phyloP scores from a whole-genome alignment of 2,888 invertebrate genomes.

The Drosophila nr. fundita region DNA sequence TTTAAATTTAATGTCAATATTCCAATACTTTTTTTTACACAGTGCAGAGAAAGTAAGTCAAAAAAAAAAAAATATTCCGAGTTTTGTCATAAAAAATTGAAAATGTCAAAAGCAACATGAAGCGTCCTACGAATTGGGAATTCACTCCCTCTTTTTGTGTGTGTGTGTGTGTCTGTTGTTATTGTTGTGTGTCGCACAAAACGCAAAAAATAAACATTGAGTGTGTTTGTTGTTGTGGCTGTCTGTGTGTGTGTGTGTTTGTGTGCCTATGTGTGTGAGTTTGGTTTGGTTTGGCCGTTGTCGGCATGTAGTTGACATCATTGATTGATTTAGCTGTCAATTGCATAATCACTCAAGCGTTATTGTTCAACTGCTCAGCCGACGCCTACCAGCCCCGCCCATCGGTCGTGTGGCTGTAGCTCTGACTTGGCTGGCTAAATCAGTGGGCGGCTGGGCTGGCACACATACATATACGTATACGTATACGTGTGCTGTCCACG shows the following conservation, averaged over 20 bases:
- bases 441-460: conserved; percentile 20
- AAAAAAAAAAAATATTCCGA: conserved; percentile 55
- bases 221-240: conserved; percentile 41
- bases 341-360: conserved; percentile 83
- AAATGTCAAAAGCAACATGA: conserved; percentile 78
- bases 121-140: conserved; percentile 50
- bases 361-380: conserved; percentile 79
- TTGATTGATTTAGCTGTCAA: conserved; percentile 85
- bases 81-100: conserved; percentile 79
- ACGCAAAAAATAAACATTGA: conserved; percentile 54
- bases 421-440: conserved; percentile 60
- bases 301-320: conserved; percentile 82
- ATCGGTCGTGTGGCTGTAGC: conserved; percentile 8
- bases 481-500: conserved; percentile 50
- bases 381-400: conserved; percentile 43
- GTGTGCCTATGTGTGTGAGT: conserved; percentile 30
- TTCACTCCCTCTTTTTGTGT: conserved; percentile 12
- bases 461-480: conserved; percentile 4
- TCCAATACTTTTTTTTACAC: background rate
- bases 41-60: conserved; percentile 7
- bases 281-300: conserved; percentile 49
- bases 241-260: conserved; percentile 19
- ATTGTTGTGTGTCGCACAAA: conserved; percentile 41
- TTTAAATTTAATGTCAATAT: conserved; percentile 25
- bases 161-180: conserved; percentile 3